Percentiles rank a stretch among this genome's conserved stretches.
These are phyloP conservation scores for Caenorhabditis virilis DNA, from an alignment of 2,888 invertebrate genomes.

Conservation along the genomic window DNA sequence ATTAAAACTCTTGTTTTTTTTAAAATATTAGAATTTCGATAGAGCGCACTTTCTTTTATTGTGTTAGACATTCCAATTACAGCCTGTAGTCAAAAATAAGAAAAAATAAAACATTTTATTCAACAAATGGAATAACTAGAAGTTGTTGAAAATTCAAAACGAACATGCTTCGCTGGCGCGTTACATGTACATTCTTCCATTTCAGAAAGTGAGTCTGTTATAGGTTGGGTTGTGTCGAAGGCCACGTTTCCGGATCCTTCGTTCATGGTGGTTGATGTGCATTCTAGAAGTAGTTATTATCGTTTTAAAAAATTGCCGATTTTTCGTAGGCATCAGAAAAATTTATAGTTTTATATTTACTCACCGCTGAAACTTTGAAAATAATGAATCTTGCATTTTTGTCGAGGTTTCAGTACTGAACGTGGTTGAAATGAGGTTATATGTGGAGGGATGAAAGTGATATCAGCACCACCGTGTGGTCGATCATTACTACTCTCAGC, in stretches of 20 bases:
- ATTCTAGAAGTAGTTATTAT: background rate
- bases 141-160: slow-evolving; percentile 21
- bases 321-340: too few species aligned
- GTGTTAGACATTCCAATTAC: too few species aligned
- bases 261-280: background rate
- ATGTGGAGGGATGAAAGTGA: slow-evolving; percentile 19
- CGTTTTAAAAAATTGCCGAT: too few species aligned
- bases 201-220: background rate
- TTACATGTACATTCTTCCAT: slow-evolving; percentile 15
- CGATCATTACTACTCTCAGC: slow-evolving; percentile 10
- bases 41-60: too few species aligned
- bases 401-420: slow-evolving; percentile 8
- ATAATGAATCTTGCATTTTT: background rate
- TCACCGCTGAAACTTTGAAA: background rate
- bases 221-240: background rate
- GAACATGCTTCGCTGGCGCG: slow-evolving; percentile 18
- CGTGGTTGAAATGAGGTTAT: slow-evolving; percentile 4
- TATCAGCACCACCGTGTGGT: slow-evolving; percentile 15
- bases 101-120: background rate
- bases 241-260: background rate
- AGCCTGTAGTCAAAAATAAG: too few species aligned
- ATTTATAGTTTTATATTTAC: too few species aligned
- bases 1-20: too few species aligned
- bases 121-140: background rate
- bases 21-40: too few species aligned